A percentile compares a stretch with the other conserved stretches of the same genome.
These are phyloP conservation scores for Mellilla xanthometata DNA, from an alignment of 2,888 invertebrate genomes.

Conservation along the genomic window DNA sequence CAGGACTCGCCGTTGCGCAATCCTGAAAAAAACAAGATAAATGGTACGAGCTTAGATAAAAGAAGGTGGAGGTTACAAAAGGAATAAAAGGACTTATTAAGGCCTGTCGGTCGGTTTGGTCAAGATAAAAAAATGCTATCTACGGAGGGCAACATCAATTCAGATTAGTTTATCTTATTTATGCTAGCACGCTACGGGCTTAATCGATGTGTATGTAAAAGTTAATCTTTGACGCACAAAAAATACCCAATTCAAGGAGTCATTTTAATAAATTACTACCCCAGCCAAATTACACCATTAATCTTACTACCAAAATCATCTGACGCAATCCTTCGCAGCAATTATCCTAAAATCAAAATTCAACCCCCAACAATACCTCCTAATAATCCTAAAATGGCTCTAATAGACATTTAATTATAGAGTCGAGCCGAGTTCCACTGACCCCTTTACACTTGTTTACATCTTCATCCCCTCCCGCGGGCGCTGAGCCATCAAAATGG, in stretches of 20 bases:
- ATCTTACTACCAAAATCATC: slow-evolving; percentile 45
- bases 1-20: slow-evolving; percentile 33
- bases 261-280: slow-evolving; percentile 33
- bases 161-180: slow-evolving; percentile 1
- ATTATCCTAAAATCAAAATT: slow-evolving; percentile 61
- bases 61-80: slow-evolving; percentile 4
- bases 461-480: slow-evolving; percentile 74
- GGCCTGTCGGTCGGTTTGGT: neutral
- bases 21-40: slow-evolving; percentile 46
- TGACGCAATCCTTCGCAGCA: slow-evolving; percentile 49
- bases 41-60: slow-evolving; percentile 23
- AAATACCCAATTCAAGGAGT: slow-evolving; percentile 19
- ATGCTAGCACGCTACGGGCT: neutral
- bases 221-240: slow-evolving; percentile 1
- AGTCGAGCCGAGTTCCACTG: slow-evolving; percentile 67
- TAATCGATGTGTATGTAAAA: neutral
- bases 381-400: slow-evolving; percentile 73
- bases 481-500: slow-evolving; percentile 79
- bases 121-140: slow-evolving; percentile 2
- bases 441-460: slow-evolving; percentile 83
- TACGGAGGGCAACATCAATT: neutral
- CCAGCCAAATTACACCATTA: slow-evolving; percentile 41
- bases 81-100: slow-evolving; percentile 5
- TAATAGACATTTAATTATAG: slow-evolving; percentile 81
- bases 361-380: slow-evolving; percentile 63